phyloP scores from a whole-genome alignment of 2,113 vertebrate species.

The Pseudorhombus dupliciocellatus region DNA sequence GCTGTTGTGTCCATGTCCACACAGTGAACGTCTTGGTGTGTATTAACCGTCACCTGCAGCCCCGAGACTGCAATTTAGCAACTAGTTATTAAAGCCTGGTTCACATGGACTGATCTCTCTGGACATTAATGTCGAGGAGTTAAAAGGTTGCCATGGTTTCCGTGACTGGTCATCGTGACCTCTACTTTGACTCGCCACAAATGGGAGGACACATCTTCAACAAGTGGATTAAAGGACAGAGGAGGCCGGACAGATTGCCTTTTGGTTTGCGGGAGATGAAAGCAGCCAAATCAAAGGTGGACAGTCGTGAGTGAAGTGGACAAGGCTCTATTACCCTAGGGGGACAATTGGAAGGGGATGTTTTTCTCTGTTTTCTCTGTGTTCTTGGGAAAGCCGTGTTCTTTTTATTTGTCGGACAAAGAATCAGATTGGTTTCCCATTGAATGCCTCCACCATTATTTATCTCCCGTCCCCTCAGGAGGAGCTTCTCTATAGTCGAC shows the following conservation, averaged over 20 bases:
- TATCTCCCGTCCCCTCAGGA: conserved; percentile 54
- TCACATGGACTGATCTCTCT: no score
- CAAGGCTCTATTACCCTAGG: conserved; percentile 28
- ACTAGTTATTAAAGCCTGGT: no score
- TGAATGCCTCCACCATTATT: conserved; percentile 35
- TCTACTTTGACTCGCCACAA: no score
- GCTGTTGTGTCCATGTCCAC: no score
- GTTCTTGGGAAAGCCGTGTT: conserved; percentile 47
- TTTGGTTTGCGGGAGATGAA: conserved; percentile 46
- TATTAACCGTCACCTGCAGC: no score
- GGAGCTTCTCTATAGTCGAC: conserved; percentile 43
- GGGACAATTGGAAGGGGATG: conserved; percentile 35
- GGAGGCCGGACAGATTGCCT: conserved; percentile 31
- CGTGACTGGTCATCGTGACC: no score
- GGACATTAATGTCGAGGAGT: not conserved
- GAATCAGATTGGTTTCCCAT: conserved; percentile 35
- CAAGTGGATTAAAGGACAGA: conserved; percentile 50
- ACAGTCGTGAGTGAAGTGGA: conserved; percentile 35
- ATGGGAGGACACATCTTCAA: no score
- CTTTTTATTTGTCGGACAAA: conserved; percentile 3
- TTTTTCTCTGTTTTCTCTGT: conserved; percentile 31
- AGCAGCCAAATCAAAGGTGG: conserved; percentile 50
- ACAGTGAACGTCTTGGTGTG: no score
- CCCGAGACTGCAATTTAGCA: no score
- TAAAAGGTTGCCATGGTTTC: not conserved